Evolutionary conservation across 2,888 invertebrate genomes (phyloP), one percentile per base, ranked within the genome.

Genomic region (Nesidiocoris tenuis): DNA sequence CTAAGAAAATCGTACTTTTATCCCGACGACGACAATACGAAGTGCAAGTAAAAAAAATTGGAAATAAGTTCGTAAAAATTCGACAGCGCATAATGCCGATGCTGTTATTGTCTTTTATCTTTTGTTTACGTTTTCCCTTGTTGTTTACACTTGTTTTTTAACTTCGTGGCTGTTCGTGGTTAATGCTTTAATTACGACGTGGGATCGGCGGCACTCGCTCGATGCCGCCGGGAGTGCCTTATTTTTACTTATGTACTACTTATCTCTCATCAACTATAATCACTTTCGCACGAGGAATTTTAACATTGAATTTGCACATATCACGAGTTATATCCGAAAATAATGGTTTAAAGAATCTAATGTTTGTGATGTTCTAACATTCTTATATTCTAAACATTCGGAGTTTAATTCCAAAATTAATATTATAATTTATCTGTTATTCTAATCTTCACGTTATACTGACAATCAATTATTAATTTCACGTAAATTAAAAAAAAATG

Each of bases 1-100:
- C 88, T 95, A 94, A 82, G 88, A 61, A 39, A 55, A 24, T 54
- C 39, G 66, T 54, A 61, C 67, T 39, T 25, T 21, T 39, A 39
- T 3, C 39, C 3, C 12, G 12, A 12, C 39, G 39, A 39, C 39
- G 39, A 39, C 12, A 12, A 39, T 7, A 39, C 3, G 12, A 39
- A 39, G 12, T 39, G 39, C 39, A 39, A 39, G 5, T 39, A 39
- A 7, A 39, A 39, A 39, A 39, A 39, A 3, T 39, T 39, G n/a
- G n/a, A n/a, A n/a, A n/a, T n/a, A n/a, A n/a, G n/a, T n/a, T n/a
- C n/a, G n/a, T n/a, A n/a, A n/a, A n/a, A n/a, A n/a, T n/a, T n/a
- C n/a, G n/a, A n/a, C n/a, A n/a, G n/a, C n/a, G n/a, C n/a, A n/a
- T n/a, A n/a, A n/a, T n/a, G n/a, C n/a, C n/a, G n/a, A n/a, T n/a